Conservation (phyloP, 2,797 vertebrate genomes). For the Labeo calbasu region DNA sequence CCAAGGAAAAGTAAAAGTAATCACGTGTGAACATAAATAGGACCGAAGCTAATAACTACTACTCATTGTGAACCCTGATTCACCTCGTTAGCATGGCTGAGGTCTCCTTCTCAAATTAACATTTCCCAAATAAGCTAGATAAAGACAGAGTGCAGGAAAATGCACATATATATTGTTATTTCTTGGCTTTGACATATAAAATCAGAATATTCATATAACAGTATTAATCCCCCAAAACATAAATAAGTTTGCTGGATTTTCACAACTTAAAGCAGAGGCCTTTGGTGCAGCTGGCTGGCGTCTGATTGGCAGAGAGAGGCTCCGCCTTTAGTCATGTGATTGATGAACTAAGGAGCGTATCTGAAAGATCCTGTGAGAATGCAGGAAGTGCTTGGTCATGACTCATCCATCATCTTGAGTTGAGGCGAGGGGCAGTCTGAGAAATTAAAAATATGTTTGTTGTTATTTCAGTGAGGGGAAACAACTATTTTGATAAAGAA, state of each 20-base stretch:
- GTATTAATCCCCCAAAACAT: slow-evolving; percentile 79
- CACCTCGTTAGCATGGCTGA: slow-evolving; percentile 40
- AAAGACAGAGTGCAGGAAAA: slow-evolving; percentile 65
- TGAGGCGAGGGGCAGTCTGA: slow-evolving; percentile 95
- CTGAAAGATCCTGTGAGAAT: slow-evolving; percentile 43
- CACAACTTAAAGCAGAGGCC: slow-evolving; percentile 82
- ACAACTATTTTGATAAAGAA: neutral
- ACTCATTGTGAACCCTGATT: slow-evolving; percentile 58
- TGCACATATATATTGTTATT: slow-evolving; percentile 74
- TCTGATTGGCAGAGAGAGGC: slow-evolving; percentile 75
- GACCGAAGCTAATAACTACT: slow-evolving; percentile 22
- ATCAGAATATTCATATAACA: slow-evolving; percentile 78
- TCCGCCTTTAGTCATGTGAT: slow-evolving; percentile 69
- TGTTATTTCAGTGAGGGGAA: too few species aligned
- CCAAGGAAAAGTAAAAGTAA: slow-evolving; percentile 25
- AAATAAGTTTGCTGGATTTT: slow-evolving; percentile 75
- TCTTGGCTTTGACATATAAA: slow-evolving; percentile 77
- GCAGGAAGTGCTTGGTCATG: slow-evolving; percentile 44
- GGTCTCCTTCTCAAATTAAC: slow-evolving; percentile 50
- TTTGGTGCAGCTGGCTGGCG: slow-evolving; percentile 76
- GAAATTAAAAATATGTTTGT: slow-evolving; percentile 14
- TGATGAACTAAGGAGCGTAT: slow-evolving; percentile 63
- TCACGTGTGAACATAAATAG: slow-evolving; percentile 38
- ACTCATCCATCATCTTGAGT: slow-evolving; percentile 91
- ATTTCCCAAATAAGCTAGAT: slow-evolving; percentile 70